Evolutionary conservation across 2,888 invertebrate genomes (phyloP).

Genomic region (Magallana nippona): DNA sequence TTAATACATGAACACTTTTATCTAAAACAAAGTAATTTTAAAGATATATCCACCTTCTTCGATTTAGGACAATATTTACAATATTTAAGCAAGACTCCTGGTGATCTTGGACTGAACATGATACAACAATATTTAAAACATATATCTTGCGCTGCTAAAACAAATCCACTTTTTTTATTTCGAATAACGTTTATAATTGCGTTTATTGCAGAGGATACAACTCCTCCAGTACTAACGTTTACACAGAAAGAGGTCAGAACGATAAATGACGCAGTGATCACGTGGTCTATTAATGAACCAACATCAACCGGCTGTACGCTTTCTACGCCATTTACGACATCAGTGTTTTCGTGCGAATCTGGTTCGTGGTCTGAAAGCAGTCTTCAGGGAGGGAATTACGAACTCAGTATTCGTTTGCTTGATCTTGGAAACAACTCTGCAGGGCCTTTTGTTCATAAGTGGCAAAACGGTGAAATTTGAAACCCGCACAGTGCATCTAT

Average conservation of each 20-base stretch:
- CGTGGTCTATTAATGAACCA: conserved; percentile 3
- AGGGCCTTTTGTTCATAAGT: background rate
- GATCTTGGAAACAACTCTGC: conserved; percentile 4
- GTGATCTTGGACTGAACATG: too few relatives aligned
- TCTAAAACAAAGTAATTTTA: too few relatives aligned
- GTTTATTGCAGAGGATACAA: background rate
- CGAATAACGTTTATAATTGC: too few relatives aligned
- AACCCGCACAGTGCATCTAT: too few relatives aligned
- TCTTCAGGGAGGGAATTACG: background rate
- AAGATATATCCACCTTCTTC: too few relatives aligned
- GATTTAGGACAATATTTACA: too few relatives aligned
- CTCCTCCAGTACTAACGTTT: background rate
- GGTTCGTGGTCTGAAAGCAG: background rate
- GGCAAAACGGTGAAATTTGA: background rate
- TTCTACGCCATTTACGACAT: background rate
- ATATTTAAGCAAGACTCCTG: too few relatives aligned
- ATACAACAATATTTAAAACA: too few relatives aligned
- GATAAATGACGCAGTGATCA: background rate
- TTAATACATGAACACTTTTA: too few relatives aligned
- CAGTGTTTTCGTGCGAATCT: background rate
- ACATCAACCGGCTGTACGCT: background rate
- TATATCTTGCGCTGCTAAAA: too few relatives aligned
- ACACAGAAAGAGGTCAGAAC: background rate
- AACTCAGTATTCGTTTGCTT: background rate
- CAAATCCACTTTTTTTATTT: too few relatives aligned